Evolutionary conservation across 2,888 invertebrate species (phyloP), one percentile per base, ranked within the genome.

Genomic region (Tachina lurida): DNA sequence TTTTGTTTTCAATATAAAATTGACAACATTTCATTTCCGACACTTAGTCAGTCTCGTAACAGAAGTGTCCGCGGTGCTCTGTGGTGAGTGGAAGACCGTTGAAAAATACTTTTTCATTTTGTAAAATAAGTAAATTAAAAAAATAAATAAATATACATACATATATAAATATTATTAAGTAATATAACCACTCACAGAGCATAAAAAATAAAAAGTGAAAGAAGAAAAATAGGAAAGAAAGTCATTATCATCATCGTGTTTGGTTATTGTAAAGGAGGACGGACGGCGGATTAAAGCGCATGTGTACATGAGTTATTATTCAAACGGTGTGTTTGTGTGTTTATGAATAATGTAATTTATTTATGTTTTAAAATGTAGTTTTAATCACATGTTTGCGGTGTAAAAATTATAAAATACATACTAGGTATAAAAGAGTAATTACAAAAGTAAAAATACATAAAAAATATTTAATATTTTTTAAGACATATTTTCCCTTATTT

Each of bases 1-100:
- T 88, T 84, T 77, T 80, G 84, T 73, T 73, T 84, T 89, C 87
- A 88, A 89, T 86, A 86, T 86, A 89, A 89, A 90, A 88, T 90
- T 89, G 87, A 89, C 89, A 87, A 87, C 89, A 89, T 87, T 88
- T 87, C 88, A 88, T 88, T 90, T 89, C 88, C 88, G 89, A 89
- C 88, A 89, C 85, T 89, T 89, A 90, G 90, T 90, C 89, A 89
- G 90, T 90, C 89, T 88, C 88, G 88, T 87, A 83, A 87, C 81
- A 84, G 71, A 83, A 88, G 85, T 83, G 87, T 78, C 78, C 84
- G 88, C 76, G 80, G 87, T 86, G 83, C 76, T 84, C 77, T 71
- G 65, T 54, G 74, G 49, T 54, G 67, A 45, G 74, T 67, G 54
- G 15, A 60, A 60, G 52, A 77, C 58, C 60, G 54, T 84, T 19